phyloP scores from a whole-genome alignment of 2,888 invertebrate genomes.

The Silvanus unidentatus region DNA sequence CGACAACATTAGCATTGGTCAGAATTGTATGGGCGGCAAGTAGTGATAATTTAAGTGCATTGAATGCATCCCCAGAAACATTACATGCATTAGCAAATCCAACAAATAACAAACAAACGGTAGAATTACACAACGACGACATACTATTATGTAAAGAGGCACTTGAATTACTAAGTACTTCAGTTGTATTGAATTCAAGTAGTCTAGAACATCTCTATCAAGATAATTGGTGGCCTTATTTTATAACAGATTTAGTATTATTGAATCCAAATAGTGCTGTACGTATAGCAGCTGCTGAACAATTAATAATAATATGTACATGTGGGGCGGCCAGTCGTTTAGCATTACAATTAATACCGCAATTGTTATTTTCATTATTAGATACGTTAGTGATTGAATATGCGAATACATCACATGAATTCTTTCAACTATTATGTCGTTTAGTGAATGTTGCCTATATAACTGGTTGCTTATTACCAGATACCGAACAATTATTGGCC shows the following conservation, averaged over 20 bases:
- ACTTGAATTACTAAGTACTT: slow-evolving; percentile 84
- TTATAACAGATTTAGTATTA: slow-evolving; percentile 82
- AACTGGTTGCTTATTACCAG: slow-evolving; percentile 63
- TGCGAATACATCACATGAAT: slow-evolving; percentile 73
- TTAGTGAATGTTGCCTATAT: slow-evolving; percentile 62
- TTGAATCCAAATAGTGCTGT: slow-evolving; percentile 72
- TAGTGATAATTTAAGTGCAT: slow-evolving; percentile 58
- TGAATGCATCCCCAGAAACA: slow-evolving; percentile 55
- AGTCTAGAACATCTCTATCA: slow-evolving; percentile 75
- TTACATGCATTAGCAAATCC: slow-evolving; percentile 62
- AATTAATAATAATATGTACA: slow-evolving; percentile 76
- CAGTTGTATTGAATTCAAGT: slow-evolving; percentile 82
- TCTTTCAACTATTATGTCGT: slow-evolving; percentile 51
- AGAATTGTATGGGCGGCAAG: slow-evolving; percentile 75
- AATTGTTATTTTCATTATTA: slow-evolving; percentile 61
- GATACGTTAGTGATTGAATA: slow-evolving; percentile 59
- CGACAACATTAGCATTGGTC: slow-evolving; percentile 68
- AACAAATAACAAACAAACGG: slow-evolving; percentile 55
- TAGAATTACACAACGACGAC: slow-evolving; percentile 41
- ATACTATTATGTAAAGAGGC: slow-evolving; percentile 72
- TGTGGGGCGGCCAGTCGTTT: slow-evolving; percentile 62
- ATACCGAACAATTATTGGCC: slow-evolving; percentile 63
- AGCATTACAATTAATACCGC: slow-evolving; percentile 60
- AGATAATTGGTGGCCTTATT: slow-evolving; percentile 89
- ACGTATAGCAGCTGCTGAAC: slow-evolving; percentile 74